Base-by-base conservation (phyloP, 2,797 vertebrate species). In the Thunnus albacares region DNA sequence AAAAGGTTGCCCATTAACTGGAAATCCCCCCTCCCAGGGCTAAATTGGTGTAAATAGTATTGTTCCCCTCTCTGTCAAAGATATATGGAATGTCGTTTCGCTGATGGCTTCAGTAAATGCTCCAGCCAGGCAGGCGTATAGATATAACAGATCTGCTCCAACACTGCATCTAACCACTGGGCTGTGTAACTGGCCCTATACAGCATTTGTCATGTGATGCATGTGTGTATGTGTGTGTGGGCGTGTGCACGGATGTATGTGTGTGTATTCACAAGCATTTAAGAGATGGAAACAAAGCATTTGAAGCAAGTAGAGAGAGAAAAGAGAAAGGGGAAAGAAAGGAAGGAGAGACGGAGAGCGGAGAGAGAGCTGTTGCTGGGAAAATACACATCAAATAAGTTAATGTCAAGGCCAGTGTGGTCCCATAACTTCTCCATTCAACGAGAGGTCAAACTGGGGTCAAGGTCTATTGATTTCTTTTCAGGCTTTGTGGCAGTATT, bases 401-500 rank as follows among this genome's bases (percentile, higher is more conserved):
- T 90, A 85, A 90, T 90, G 90, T 90, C 90, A 90, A 93, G 92
- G 90, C 92, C 85, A 87, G 80, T 62, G 79, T 86, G 87, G 87
- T 89, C 81, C 89, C 91, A 93, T 94, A 94, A 93, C 84, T 94
- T 94, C 87, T 93, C 87, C 79, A 75, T 91, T 86, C 87, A 92
- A 91, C 81, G 20, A 91, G 91, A 84, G 91, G 91, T 92, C 91
- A 90, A 92, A 80, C 83, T 43, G 83, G 89, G 92, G 93, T 95
- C 92, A 93, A 92, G 81, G 89, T 93, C 82, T 94, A 96, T 96
- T 93, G 94, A 94, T 94, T 93, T 93, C 80, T 87, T 91, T 77
- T 84, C 78, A 75, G 84, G 88, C 86, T 87, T 90, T 90, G 90
- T 92, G 86, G 92, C 91, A 81, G 90, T 94, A 93, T 94, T 93